Evolutionary conservation across 64 coral and sea anemone genomes (phyloP).

Genomic region (Pachyseris speciosa): DNA sequence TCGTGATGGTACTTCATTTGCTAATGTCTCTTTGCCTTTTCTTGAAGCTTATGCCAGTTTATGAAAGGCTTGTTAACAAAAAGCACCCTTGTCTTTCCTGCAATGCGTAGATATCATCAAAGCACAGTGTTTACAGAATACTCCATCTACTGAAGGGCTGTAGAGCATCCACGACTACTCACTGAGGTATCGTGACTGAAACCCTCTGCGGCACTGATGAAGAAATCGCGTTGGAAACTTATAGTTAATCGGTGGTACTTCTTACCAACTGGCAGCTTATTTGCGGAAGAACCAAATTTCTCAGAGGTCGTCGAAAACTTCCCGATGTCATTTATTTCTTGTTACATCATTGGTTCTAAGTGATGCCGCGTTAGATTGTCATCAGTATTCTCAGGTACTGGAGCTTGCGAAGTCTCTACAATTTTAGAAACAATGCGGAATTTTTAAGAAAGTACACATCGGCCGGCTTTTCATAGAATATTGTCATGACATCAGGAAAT

Average conservation of each 20-base stretch:
- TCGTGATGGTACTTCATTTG: conserved; percentile 53
- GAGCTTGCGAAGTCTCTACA: conserved; percentile 38
- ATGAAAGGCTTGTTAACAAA: background rate
- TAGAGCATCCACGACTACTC: conserved; percentile 37
- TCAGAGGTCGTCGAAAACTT: conserved; percentile 54
- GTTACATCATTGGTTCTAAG: conserved; percentile 11
- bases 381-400: conserved; percentile 11
- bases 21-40: conserved; percentile 53
- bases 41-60: conserved; percentile 16
- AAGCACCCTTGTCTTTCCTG: background rate
- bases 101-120: background rate
- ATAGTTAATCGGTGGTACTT: too few species aligned
- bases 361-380: conserved; percentile 5
- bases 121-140: conserved; percentile 52
- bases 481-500: too few species aligned
- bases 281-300: conserved; percentile 28
- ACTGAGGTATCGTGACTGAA: too few species aligned
- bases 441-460: conserved; percentile 22
- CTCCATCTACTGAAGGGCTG: conserved; percentile 36
- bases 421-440: conserved; percentile 27
- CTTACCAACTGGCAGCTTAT: conserved; percentile 2
- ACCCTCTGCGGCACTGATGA: too few species aligned
- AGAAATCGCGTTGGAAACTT: too few species aligned
- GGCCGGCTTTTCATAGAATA: too few species aligned
- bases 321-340: conserved; percentile 43